Base-by-base conservation (phyloP, 2,113 vertebrate species). In the Heterochromis multidens region DNA sequence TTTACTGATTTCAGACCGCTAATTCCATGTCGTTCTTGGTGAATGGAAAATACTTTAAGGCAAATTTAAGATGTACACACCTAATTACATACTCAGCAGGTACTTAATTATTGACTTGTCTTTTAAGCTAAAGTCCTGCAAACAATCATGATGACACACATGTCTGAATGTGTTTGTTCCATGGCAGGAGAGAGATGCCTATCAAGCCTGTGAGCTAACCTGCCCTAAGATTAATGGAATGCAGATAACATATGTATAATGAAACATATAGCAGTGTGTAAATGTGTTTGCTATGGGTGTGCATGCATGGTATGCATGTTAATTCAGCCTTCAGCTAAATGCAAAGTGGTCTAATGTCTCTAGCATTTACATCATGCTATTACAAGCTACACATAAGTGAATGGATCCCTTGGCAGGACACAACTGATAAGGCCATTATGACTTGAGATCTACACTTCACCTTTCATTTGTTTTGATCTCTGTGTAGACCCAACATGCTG, bases 401-500 rank as follows among this genome's bases (percentile, higher is more conserved):
- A 95, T 94, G 92, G 93, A 93, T 96, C 87, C 93, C 94, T 81
- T 88, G 90, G 88, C 91, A 92, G 90, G 95, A 93, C 93, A 95
- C 86, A 3, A 85, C 93, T 95, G 95, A 93, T 96, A 95, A 96
- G 88, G 81, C 95, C 95, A 93, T 94, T 95, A 97, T 95, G 94
- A 96, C 95, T 96, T 92, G 94, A 96, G 95, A 96, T 95, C 95
- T 95, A 86, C 92, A 90, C 93, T 92, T 88, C 95, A 92, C 92
- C 94, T 95, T 92, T 96, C 96, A 96, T 97, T 97, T 96, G 93
- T 96, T 97, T 97, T 96, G 96, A 97, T 96, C 96, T 96, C 94
- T 94, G 96, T 96, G 95, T 96, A 94, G 95, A 95, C 89, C 95
- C 94, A 93, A 70, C 37, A 88, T 77, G n/a, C 33, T 33, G 43